These are phyloP conservation scores for Gadopsis marmoratus DNA, from an alignment of 2,797 vertebrate species.

Conservation along the genomic window DNA sequence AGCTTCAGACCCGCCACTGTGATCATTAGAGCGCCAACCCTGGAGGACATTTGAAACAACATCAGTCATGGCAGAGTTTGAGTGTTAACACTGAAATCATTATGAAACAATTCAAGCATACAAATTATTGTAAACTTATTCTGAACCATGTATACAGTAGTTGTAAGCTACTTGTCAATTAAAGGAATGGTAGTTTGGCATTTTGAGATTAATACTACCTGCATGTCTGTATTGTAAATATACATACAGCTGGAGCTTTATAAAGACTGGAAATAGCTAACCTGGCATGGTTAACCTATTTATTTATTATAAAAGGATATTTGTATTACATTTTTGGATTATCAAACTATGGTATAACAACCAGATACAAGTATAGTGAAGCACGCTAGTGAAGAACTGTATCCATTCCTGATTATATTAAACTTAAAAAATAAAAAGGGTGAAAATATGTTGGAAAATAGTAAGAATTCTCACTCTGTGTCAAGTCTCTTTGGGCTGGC, in stretches of 20 bases:
- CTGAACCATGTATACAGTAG: not conserved
- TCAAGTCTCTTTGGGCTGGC: conserved; percentile 95
- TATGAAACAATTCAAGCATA: not conserved
- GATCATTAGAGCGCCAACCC: conserved; percentile 96
- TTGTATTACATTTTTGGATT: not conserved
- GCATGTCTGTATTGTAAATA: too few species aligned
- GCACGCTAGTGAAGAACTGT: not conserved
- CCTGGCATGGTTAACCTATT: too few species aligned
- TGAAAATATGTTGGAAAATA: not conserved
- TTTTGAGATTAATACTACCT: not conserved
- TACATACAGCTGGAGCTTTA: too few species aligned
- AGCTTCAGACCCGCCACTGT: conserved; percentile 97
- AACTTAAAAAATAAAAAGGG: not conserved
- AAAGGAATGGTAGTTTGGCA: not conserved
- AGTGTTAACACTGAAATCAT: not conserved
- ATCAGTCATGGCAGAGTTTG: not conserved
- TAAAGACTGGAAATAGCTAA: too few species aligned
- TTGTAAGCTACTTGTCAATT: not conserved
- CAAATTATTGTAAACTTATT: not conserved
- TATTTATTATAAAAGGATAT: too few species aligned
- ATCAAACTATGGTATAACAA: not conserved
- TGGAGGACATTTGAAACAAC: conserved; percentile 59
- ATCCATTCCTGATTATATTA: not conserved
- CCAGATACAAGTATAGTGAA: not conserved
- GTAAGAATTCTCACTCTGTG: conserved; percentile 90